Percentiles rank a stretch among this genome's conserved stretches.
These are phyloP conservation scores for Limnothrissa miodon DNA, from an alignment of 2,113 vertebrate species.

Conservation along the genomic window DNA sequence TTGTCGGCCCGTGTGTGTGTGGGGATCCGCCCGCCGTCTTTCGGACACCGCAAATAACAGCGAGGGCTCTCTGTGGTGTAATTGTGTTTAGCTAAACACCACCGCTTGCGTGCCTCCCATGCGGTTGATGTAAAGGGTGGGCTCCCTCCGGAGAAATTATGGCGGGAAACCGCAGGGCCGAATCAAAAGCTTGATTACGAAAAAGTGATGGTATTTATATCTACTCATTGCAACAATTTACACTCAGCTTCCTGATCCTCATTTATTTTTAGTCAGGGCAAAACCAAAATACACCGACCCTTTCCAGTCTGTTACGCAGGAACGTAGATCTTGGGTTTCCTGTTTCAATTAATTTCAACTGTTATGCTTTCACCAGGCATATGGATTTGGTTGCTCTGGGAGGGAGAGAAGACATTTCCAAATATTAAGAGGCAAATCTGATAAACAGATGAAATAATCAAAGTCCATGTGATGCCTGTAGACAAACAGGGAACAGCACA, in stretches of 20 bases:
- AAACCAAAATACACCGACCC: conserved; percentile 23
- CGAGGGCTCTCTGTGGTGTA: conserved; percentile 54
- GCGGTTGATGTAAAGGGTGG: conserved; percentile 47
- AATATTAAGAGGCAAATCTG: not conserved
- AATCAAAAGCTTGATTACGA: conserved; percentile 50
- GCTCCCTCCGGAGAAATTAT: conserved; percentile 41
- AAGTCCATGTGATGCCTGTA: not conserved
- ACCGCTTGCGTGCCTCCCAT: conserved; percentile 55
- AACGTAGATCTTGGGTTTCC: not conserved
- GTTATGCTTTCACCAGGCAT: conserved; percentile 44
- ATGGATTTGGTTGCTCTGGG: conserved; percentile 25
- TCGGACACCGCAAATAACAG: conserved; percentile 65
- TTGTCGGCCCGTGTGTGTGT: conserved; percentile 38
- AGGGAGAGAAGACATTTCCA: conserved; percentile 11
- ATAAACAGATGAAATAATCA: conserved; percentile 27
- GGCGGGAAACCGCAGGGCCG: conserved; percentile 51
- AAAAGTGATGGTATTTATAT: conserved; percentile 58
- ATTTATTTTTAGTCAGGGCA: conserved; percentile 42
- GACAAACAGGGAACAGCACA: not conserved
- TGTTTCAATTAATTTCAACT: conserved; percentile 29
- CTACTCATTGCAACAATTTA: conserved; percentile 59
- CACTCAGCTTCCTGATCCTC: conserved; percentile 44
- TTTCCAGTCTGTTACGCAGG: conserved; percentile 38
- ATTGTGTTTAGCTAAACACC: conserved; percentile 63
- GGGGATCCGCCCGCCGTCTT: conserved; percentile 37